Base-by-base conservation (phyloP, 2,797 vertebrate species). In the Pseudotriccus pelzelni region DNA sequence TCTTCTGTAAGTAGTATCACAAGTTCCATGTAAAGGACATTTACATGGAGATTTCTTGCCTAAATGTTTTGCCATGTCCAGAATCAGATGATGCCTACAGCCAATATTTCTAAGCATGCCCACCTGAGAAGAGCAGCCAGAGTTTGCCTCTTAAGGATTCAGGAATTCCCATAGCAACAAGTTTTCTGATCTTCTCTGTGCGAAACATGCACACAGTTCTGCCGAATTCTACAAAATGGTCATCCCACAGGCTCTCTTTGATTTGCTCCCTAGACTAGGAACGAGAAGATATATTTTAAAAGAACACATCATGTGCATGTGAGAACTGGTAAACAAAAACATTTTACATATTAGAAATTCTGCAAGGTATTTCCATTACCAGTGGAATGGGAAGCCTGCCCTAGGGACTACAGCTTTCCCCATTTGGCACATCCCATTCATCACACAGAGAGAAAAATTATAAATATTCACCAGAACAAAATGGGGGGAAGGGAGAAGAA, bases 201-300 rank as follows among this genome's bases (percentile, higher is more conserved):
- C 98, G 99, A 89, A 99, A 99, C 99, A 99, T 99, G 96, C 99
- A 99, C 66, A 99, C 98, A 0, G 99, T 99, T 6, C 98, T 98
- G 39, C 99, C 99, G 1, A 99, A 99, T 85, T 99, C 99, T 0
- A 89, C 67, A 85, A 99, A 99, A 89, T 99, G 99, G 85, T 99
- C 98, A 7, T 98, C 98, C 99, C 99, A 99, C 67, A 99, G 97
- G 13, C 94, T 98, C 93, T 98, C 98, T 95, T 99, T 99, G 94
- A 98, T 96, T 91, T 98, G 97, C 88, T 99, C 98, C 87, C 94
- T 94, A 87, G 98, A 98, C 99, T 99, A 92, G 49, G 96, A 78
- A 93, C 6, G 63, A 80, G 49, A 77, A 89, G 5, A 14, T 8
- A 6, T 12, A 36, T 73, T 88, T 90, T 16, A 70, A 85, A 90